phyloP scores from a whole-genome alignment of 2,113 vertebrate genomes.

The Perognathus longimembris region DNA sequence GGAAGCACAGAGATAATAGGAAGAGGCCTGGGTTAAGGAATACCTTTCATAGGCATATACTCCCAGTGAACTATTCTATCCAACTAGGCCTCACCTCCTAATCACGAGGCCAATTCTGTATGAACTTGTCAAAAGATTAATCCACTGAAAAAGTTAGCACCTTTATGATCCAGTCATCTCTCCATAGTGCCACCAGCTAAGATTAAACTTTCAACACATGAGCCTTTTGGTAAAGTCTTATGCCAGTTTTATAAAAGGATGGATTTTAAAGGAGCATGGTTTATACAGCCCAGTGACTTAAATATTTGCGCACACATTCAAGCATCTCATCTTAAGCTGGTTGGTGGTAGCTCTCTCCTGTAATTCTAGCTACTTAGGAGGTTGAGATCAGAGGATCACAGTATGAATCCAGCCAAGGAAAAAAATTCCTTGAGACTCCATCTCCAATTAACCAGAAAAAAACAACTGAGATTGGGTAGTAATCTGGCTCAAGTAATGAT shows the following conservation, averaged over 20 bases:
- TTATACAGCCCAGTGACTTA: slow-evolving; percentile 44
- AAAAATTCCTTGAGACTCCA: too few relatives aligned
- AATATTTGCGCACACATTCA: slow-evolving; percentile 11
- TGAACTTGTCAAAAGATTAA: neutral
- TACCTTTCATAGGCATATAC: neutral
- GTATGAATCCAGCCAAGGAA: too few relatives aligned
- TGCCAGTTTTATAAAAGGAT: neutral
- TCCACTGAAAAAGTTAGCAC: neutral
- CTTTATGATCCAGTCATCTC: neutral
- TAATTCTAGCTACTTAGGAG: too few relatives aligned
- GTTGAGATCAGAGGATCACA: too few relatives aligned
- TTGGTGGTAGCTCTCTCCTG: too few relatives aligned
- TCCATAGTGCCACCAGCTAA: neutral
- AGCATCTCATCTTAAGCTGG: neutral
- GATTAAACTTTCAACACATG: neutral
- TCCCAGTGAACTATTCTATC: neutral
- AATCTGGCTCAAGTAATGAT: too few relatives aligned
- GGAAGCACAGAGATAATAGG: neutral
- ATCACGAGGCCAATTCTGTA: neutral
- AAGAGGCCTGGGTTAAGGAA: neutral
- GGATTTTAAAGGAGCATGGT: slow-evolving; percentile 33
- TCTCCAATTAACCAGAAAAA: too few relatives aligned
- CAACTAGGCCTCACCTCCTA: neutral
- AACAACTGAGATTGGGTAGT: too few relatives aligned
- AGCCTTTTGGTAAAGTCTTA: neutral